Conservation (phyloP, 2,797 vertebrate genomes). For the Lagocephalus sceleratus region DNA sequence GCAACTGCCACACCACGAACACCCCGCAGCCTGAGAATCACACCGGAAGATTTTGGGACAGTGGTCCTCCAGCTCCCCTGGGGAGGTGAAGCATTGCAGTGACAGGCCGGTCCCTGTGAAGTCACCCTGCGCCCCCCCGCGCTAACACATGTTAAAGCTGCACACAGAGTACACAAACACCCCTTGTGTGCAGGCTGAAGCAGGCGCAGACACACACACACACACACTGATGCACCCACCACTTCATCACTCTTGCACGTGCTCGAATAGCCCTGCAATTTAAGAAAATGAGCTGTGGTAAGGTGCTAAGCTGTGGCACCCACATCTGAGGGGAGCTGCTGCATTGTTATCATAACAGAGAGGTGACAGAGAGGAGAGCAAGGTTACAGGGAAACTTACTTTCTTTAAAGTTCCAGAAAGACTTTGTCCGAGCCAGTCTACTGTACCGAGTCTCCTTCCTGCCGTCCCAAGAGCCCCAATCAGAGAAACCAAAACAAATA, state of each 20-base stretch:
- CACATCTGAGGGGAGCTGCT: constrained; percentile 2
- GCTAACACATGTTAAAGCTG: background rate
- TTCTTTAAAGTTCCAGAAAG: constrained; percentile 39
- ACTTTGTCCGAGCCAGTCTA: constrained; percentile 26
- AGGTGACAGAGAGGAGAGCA: constrained; percentile 2
- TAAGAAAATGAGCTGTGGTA: constrained; percentile 2
- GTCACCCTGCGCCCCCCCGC: constrained; percentile 64
- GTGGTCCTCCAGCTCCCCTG: constrained; percentile 64
- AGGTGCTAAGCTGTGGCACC: background rate
- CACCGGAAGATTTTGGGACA: constrained; percentile 57
- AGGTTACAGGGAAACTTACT: constrained; percentile 7
- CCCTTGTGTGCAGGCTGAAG: background rate
- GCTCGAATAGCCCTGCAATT: constrained; percentile 13
- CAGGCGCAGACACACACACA: constrained; percentile 3
- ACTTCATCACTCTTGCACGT: constrained; percentile 17
- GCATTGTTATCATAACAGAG: constrained; percentile 1
- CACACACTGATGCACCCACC: constrained; percentile 1
- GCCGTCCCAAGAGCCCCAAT: constrained; percentile 25
- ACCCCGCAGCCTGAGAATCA: constrained; percentile 69
- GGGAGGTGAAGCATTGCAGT: constrained; percentile 59
- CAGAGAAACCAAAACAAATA: constrained; percentile 57
- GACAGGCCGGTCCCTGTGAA: constrained; percentile 63
- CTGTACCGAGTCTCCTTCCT: constrained; percentile 10
- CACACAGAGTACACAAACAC: background rate
- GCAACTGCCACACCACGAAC: constrained; percentile 28